phyloP scores from a whole-genome alignment of 2,113 vertebrate genomes.

The Ammodytes dubius region DNA sequence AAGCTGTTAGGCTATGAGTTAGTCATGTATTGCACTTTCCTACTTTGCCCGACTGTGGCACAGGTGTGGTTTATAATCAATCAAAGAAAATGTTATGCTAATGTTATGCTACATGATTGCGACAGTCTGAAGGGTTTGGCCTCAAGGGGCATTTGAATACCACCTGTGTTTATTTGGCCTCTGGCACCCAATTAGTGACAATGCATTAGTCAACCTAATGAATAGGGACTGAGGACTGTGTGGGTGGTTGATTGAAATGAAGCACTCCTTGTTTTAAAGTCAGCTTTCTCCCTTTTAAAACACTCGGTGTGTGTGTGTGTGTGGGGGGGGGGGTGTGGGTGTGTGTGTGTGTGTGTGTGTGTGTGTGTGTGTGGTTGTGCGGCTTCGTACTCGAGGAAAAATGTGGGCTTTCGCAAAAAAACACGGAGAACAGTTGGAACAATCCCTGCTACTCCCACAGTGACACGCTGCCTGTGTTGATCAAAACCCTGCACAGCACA shows the following conservation, averaged over 20 bases:
- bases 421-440: constrained; percentile 45
- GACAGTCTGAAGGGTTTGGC: constrained; percentile 15
- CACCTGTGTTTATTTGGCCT: constrained; percentile 51
- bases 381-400: constrained; percentile 30
- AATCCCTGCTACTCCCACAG: constrained; percentile 45
- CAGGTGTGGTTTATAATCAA: constrained; percentile 13
- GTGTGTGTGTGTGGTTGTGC: no score
- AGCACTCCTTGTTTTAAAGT: neutral
- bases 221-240: neutral
- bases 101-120: constrained; percentile 46
- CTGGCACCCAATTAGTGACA: constrained; percentile 17
- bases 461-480: constrained; percentile 25
- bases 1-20: neutral
- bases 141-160: constrained; percentile 27
- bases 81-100: constrained; percentile 34
- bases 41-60: neutral
- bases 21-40: neutral
- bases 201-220: constrained; percentile 38
- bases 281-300: neutral
- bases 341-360: no score
- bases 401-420: constrained; percentile 55
- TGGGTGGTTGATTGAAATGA: constrained; percentile 4
- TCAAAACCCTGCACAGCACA: constrained; percentile 27
- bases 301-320: neutral
- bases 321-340: no score